Base-by-base conservation (phyloP, 2,797 vertebrate species). In the Odontamblyopus rebecca region DNA sequence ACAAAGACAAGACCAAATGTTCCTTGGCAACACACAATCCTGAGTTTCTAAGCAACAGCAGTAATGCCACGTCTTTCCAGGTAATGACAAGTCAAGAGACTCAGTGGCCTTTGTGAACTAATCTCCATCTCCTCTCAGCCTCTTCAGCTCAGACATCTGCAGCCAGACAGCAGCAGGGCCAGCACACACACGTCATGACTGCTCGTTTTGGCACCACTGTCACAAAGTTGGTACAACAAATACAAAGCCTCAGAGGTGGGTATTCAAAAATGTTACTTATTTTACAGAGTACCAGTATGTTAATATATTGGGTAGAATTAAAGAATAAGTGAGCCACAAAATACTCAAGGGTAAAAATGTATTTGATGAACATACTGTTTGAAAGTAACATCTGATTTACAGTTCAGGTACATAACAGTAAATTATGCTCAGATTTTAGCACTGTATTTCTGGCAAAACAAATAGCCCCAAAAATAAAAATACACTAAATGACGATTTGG, bases 51-150 rank as follows among this genome's bases (percentile, higher is more conserved):
- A 82, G 86, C 86, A 89, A 89, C 83, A 59, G 68, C 71, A 76
- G 67, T 53, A 83, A 83, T 83, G 78, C 44, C 70, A 82, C 87
- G 82, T 86, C 82, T 88, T 82, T 80, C 26, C 63, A 79, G 76
- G 82, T 89, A 90, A 88, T 87, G 85, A 88, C 78, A 73, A 86
- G 85, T 89, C 85, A 88, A 85, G 77, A 85, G 80, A 78, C 79
- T 79, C 27, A 2, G 12, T 63, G 79, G 73, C 83, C 89, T 83
- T 72, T 83, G 72, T 70, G 81, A 86, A 87, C 72, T 79, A 85
- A 88, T 86, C 73, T 79, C 76, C 57, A 84, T 80, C 81, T 80
- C 68, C 73, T 70, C 67, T 79, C 81, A 63, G 75, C 41, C 76
- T 77, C 64, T 81, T 85, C 83, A 85, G 79, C 74, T 66, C 65